Evolutionary conservation across 2,113 vertebrate species (phyloP).

Genomic region (Hyaena hyaena): DNA sequence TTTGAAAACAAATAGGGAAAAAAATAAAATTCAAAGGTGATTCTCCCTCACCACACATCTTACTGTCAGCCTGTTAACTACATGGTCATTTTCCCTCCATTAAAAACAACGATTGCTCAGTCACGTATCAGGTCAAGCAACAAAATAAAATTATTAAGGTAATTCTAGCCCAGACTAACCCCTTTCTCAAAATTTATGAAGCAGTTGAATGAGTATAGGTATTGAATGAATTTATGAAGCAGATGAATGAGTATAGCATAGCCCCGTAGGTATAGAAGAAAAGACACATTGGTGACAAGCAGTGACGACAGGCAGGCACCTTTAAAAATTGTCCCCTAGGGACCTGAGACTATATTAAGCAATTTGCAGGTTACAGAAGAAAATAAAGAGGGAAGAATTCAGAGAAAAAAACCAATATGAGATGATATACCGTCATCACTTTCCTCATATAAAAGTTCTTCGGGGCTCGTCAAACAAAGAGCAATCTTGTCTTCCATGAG

Average conservation of each 20-base stretch:
- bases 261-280: background rate
- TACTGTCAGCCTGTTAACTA: background rate
- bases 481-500: background rate
- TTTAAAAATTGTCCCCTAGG: background rate
- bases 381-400: background rate
- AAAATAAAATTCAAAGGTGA: background rate
- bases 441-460: conserved; percentile 41
- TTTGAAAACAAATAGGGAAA: background rate
- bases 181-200: background rate
- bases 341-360: background rate
- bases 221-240: background rate
- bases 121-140: background rate
- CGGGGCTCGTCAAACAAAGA: background rate
- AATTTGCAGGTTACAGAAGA: background rate
- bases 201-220: background rate
- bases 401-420: background rate
- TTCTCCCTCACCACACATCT: no score
- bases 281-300: background rate
- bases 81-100: background rate
- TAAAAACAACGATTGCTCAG: background rate
- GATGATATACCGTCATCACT: background rate
- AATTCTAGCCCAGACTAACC: background rate
- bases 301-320: background rate
- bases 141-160: conserved; percentile 3
- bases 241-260: background rate